These are phyloP conservation scores for Cryptops parisi DNA, from an alignment of 2,888 invertebrate species.

Conservation along the genomic window DNA sequence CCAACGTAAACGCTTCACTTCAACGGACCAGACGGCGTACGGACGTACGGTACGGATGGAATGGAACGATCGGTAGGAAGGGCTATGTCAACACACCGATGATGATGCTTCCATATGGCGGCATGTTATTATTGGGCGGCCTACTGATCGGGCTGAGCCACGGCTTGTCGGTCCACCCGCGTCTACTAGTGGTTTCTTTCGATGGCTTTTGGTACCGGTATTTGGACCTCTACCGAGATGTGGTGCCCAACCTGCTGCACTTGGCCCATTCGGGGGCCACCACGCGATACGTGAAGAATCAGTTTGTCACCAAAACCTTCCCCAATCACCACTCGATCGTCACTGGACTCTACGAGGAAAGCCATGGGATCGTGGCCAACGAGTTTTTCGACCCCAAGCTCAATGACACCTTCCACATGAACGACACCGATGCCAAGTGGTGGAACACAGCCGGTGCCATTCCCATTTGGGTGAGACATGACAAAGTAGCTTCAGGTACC, in stretches of 20 bases:
- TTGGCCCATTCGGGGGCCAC: conserved; percentile 12
- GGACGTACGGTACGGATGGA: too few relatives aligned
- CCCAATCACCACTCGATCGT: conserved; percentile 18
- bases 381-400: conserved; percentile 28
- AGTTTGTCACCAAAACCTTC: conserved; percentile 17
- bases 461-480: conserved; percentile 15
- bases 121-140: not conserved
- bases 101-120: not conserved
- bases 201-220: conserved; percentile 17
- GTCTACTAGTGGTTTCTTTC: conserved; percentile 15
- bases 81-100: not conserved
- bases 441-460: conserved; percentile 15
- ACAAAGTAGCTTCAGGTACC: too few relatives aligned
- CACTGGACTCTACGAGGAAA: conserved; percentile 28
- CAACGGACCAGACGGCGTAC: too few relatives aligned
- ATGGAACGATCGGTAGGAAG: too few relatives aligned
- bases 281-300: conserved; percentile 13
- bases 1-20: too few relatives aligned
- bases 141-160: not conserved
- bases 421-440: conserved; percentile 18
- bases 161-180: conserved; percentile 6
- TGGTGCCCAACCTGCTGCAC: conserved; percentile 5
- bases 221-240: conserved; percentile 5
- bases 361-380: conserved; percentile 31
- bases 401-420: conserved; percentile 22